Percentiles rank a stretch among this genome's conserved stretches.
Evolutionary conservation across 2,113 vertebrate genomes (phyloP).

Genomic region (Misgurnus anguillicaudatus): DNA sequence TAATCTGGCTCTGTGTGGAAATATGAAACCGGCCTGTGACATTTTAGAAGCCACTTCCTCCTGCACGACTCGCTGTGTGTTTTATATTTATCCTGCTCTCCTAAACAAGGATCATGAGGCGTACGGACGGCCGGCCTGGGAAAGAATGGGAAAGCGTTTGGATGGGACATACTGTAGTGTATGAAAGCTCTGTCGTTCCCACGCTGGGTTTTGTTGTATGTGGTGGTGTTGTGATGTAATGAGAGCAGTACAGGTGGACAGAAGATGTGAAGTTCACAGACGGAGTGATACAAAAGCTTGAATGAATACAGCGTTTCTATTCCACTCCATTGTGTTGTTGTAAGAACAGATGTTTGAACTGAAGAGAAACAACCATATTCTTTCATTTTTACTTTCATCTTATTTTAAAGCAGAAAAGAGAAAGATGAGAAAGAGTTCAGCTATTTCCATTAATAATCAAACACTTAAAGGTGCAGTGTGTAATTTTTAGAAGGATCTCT

Average conservation of each 20-base stretch:
- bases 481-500: too few relatives aligned
- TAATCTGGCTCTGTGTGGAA: slow-evolving; percentile 30
- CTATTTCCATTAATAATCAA: too few relatives aligned
- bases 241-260: neutral
- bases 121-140: slow-evolving; percentile 39
- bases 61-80: slow-evolving; percentile 12
- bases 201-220: slow-evolving; percentile 48
- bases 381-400: slow-evolving; percentile 12
- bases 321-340: neutral
- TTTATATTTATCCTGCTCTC: slow-evolving; percentile 66
- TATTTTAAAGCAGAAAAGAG: neutral
- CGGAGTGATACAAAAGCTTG: neutral
- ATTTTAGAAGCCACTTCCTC: slow-evolving; percentile 41
- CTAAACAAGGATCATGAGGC: slow-evolving; percentile 68
- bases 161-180: slow-evolving; percentile 33
- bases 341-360: neutral
- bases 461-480: too few relatives aligned
- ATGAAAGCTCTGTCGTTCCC: slow-evolving; percentile 59
- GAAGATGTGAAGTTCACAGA: neutral
- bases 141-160: slow-evolving; percentile 61
- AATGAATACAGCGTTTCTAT: neutral
- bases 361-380: neutral
- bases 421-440: neutral
- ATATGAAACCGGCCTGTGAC: slow-evolving; percentile 44
- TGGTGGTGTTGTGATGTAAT: slow-evolving; percentile 8